Conservation (phyloP, 2,797 vertebrate genomes). For the Pteronotus mesoamericanus region DNA sequence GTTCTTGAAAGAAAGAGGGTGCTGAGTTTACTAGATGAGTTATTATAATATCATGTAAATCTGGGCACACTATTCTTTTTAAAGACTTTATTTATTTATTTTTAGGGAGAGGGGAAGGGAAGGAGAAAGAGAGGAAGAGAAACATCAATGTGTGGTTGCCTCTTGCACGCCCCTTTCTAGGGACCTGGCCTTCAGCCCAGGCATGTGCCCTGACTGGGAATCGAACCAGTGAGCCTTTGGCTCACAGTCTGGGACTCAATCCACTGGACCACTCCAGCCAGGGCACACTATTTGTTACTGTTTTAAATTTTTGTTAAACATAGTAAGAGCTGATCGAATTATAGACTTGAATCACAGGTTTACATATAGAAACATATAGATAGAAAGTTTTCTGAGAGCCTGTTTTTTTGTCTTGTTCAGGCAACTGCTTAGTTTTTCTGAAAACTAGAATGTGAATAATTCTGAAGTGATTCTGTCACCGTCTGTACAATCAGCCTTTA, state of each 20-base stretch:
- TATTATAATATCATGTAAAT: background rate
- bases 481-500: conserved; percentile 64
- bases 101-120: too few relatives aligned
- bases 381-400: background rate
- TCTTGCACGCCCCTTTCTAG: too few relatives aligned
- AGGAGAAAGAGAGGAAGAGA: too few relatives aligned
- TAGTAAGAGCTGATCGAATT: conserved; percentile 30
- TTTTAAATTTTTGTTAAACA: conserved; percentile 15
- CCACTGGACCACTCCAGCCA: too few relatives aligned
- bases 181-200: too few relatives aligned
- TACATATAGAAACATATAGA: background rate
- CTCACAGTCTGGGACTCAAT: too few relatives aligned
- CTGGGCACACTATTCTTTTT: background rate
- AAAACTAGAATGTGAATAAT: conserved; percentile 44
- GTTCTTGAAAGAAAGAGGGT: background rate
- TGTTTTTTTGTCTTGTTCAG: conserved; percentile 51
- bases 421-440: conserved; percentile 39
- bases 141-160: too few relatives aligned
- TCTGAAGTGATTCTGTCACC: conserved; percentile 56
- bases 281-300: background rate
- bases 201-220: too few relatives aligned
- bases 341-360: background rate
- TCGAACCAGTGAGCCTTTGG: too few relatives aligned
- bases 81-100: too few relatives aligned
- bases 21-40: background rate